Conservation (phyloP, 2,113 vertebrate species). For the Anarrhichthys ocellatus region DNA sequence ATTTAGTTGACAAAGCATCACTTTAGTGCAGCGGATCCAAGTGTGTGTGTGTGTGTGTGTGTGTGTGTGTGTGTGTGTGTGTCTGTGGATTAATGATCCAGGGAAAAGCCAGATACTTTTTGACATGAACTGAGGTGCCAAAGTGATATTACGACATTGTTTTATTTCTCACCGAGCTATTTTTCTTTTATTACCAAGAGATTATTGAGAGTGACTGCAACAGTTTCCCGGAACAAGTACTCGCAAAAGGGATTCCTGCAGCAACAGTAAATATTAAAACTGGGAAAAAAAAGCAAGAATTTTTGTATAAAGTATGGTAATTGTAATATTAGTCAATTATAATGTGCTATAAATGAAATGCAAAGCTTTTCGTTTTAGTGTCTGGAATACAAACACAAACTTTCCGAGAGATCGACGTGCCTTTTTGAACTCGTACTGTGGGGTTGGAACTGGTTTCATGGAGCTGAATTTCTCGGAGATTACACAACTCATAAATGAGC, state of each 20-base stretch:
- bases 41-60: conserved; percentile 33
- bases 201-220: conserved; percentile 31
- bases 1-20: conserved; percentile 80
- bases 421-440: conserved; percentile 1
- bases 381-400: conserved; percentile 15
- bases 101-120: conserved; percentile 66
- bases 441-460: conserved; percentile 37
- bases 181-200: conserved; percentile 37
- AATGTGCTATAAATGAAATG: conserved; percentile 4
- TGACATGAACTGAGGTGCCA: conserved; percentile 65
- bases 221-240: conserved; percentile 19
- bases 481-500: conserved; percentile 5
- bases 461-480: conserved; percentile 17
- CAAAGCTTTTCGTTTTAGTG: neutral
- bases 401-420: neutral
- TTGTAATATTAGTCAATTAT: neutral
- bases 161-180: conserved; percentile 58
- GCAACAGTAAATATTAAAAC: conserved; percentile 38
- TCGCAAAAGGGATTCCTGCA: conserved; percentile 42
- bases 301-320: neutral
- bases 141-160: conserved; percentile 60
- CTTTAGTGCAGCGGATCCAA: conserved; percentile 71
- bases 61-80: conserved; percentile 40
- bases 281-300: neutral
- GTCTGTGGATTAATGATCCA: conserved; percentile 71